These are phyloP conservation scores for Gandaritis pyraliata DNA, from an alignment of 2,888 invertebrate genomes.

Conservation along the genomic window DNA sequence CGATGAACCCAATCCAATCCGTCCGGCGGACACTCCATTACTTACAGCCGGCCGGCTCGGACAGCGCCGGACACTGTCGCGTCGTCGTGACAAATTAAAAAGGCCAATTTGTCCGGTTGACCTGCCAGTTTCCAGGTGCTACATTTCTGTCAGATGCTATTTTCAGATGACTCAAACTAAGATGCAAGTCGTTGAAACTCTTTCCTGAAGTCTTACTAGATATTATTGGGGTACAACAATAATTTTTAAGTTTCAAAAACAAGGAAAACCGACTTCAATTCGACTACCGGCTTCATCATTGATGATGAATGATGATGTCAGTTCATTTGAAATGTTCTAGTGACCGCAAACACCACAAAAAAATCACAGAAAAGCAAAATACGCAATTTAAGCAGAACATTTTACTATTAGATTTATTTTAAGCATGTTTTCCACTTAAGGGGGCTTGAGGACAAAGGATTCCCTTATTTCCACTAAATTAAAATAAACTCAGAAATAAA, in stretches of 20 bases:
- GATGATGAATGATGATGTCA: no score
- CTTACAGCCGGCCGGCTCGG: conserved; percentile 27
- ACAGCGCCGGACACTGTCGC: conserved; percentile 30
- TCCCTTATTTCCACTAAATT: neutral
- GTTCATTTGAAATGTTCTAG: no score
- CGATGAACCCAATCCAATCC: conserved; percentile 28
- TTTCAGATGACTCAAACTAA: neutral
- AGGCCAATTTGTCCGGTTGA: conserved; percentile 36
- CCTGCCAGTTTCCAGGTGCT: conserved; percentile 21
- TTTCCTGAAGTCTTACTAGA: no score
- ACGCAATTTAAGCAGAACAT: neutral
- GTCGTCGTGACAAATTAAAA: conserved; percentile 42
- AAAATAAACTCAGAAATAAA: conserved; percentile 20
- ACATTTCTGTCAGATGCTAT: conserved; percentile 27
- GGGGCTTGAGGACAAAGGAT: neutral
- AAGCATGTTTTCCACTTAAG: neutral
- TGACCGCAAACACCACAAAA: no score
- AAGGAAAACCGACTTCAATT: no score
- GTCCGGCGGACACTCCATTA: conserved; percentile 28
- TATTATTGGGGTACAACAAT: no score
- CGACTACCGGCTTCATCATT: no score
- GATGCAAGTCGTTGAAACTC: no score
- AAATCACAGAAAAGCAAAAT: no score
- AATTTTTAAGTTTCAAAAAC: no score
- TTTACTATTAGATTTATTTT: neutral